Percentiles rank a stretch among this genome's conserved stretches.
phyloP scores from a whole-genome alignment of 2,888 invertebrate genomes.

The Cremastinae sp. region DNA sequence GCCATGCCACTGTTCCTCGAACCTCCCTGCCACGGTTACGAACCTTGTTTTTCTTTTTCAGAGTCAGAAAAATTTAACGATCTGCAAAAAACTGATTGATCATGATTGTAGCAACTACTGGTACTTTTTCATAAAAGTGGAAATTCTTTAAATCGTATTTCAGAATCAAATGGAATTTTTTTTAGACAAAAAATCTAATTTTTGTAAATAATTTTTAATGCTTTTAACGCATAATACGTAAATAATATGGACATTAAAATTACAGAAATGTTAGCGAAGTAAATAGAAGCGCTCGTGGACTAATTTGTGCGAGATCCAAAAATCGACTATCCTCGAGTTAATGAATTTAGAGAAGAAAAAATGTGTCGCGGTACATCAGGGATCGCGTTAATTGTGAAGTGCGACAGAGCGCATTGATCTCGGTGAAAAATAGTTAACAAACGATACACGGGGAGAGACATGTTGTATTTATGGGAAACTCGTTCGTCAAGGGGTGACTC shows the following conservation, averaged over 20 bases:
- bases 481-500: slow-evolving; percentile 11
- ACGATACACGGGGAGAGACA: slow-evolving; percentile 12
- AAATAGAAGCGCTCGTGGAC: neutral
- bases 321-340: neutral
- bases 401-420: slow-evolving; percentile 7
- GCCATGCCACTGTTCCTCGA: slow-evolving; percentile 67
- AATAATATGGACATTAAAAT: too few relatives aligned
- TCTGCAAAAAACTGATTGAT: slow-evolving; percentile 74
- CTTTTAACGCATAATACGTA: too few relatives aligned
- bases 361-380: neutral
- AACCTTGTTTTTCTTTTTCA: neutral
- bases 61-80: slow-evolving; percentile 49
- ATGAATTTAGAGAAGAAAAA: neutral
- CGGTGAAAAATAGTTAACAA: neutral
- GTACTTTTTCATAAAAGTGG: too few relatives aligned
- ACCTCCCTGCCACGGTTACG: slow-evolving; percentile 13
- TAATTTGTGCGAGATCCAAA: too few relatives aligned
- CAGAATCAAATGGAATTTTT: neutral
- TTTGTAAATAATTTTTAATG: slow-evolving; percentile 4
- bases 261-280: too few relatives aligned
- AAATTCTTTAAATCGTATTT: too few relatives aligned
- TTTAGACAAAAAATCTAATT: neutral
- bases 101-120: slow-evolving; percentile 62
- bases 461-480: slow-evolving; percentile 11
- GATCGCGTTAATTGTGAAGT: slow-evolving; percentile 13